Conservation (phyloP, 2,113 vertebrate genomes). For the Desmodus rotundus region DNA sequence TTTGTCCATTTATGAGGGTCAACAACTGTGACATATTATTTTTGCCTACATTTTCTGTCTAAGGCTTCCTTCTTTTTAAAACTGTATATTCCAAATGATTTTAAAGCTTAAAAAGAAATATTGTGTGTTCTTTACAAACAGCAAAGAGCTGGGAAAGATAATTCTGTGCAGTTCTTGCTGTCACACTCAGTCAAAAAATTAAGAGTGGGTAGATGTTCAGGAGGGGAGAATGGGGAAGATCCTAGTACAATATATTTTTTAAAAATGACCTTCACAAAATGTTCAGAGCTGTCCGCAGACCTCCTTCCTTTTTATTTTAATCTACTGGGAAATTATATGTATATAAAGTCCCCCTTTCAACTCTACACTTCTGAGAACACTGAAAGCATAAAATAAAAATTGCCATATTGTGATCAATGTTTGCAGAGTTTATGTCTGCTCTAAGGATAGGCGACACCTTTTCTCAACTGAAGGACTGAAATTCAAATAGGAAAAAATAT, state of each 20-base stretch:
- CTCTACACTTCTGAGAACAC: not conserved
- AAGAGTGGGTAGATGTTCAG: not conserved
- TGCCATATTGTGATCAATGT: not conserved
- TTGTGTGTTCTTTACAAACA: not conserved
- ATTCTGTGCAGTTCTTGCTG: not conserved
- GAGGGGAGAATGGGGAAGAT: not conserved
- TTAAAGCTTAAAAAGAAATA: not conserved
- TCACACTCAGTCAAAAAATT: not conserved
- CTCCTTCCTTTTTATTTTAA: not conserved
- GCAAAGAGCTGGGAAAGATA: not conserved
- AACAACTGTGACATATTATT: not conserved
- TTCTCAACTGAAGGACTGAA: not conserved
- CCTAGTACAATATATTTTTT: not conserved
- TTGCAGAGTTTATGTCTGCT: not conserved
- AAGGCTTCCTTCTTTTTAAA: not conserved
- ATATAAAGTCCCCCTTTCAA: not conserved
- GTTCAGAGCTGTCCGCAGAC: not conserved
- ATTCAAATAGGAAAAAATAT: not conserved
- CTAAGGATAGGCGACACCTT: not conserved
- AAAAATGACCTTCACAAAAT: not conserved
- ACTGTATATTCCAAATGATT: not conserved
- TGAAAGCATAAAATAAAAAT: not conserved
- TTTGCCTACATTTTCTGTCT: not conserved
- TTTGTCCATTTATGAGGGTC: not conserved
- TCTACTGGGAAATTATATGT: too few species aligned